phyloP scores from a whole-genome alignment of 2,888 invertebrate species.

The Parochlus steinenii region DNA sequence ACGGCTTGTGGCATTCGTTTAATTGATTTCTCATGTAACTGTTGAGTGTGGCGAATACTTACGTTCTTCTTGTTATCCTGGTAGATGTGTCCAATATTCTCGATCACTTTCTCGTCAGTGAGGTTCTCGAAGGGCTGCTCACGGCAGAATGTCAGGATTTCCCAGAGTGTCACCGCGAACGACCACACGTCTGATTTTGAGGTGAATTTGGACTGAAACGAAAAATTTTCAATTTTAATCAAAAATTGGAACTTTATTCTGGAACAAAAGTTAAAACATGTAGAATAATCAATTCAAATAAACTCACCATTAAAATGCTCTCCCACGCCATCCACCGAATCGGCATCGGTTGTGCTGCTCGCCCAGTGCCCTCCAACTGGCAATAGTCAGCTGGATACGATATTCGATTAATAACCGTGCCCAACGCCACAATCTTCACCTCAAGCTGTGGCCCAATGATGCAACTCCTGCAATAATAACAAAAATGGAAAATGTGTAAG shows the following conservation, averaged over 20 bases:
- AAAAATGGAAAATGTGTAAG: constrained; percentile 15
- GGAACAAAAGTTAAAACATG: not conserved
- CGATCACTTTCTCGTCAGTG: constrained; percentile 64
- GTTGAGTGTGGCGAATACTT: too few relatives aligned
- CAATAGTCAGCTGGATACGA: constrained; percentile 64
- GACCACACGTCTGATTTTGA: constrained; percentile 80
- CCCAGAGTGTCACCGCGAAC: constrained; percentile 77
- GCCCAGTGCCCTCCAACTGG: constrained; percentile 48
- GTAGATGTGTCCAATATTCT: constrained; percentile 65
- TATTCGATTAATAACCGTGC: constrained; percentile 45
- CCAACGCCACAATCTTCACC: constrained; percentile 61
- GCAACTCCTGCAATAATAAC: constrained; percentile 48
- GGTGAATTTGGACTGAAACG: constrained; percentile 56
- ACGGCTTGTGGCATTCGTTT: too few relatives aligned
- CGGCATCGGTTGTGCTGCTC: constrained; percentile 41
- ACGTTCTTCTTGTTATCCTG: constrained; percentile 55
- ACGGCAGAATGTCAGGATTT: constrained; percentile 65
- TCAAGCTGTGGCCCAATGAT: constrained; percentile 56
- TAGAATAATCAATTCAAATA: too few relatives aligned
- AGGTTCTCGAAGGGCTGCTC: constrained; percentile 69
- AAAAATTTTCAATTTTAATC: constrained; percentile 11
- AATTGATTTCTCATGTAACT: too few relatives aligned
- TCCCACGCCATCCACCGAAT: constrained; percentile 85
- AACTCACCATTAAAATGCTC: constrained; percentile 52
- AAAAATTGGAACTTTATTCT: not conserved